phyloP scores from a whole-genome alignment of 2,113 vertebrate species.

The Oryzias melastigma region DNA sequence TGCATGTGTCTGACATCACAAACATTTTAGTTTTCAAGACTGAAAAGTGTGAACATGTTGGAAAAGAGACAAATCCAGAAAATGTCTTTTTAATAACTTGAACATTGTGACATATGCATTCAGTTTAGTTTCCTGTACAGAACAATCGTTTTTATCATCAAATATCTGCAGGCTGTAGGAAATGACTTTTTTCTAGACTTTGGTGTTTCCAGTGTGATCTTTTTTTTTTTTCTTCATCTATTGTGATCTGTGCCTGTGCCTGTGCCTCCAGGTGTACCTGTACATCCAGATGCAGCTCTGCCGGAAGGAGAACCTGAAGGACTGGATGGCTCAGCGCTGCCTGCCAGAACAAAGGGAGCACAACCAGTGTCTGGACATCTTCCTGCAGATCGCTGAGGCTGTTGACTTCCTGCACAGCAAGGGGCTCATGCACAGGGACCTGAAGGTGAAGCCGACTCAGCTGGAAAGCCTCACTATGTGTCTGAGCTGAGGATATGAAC shows the following conservation, averaged over 20 bases:
- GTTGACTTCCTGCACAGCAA: conserved; percentile 95
- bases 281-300: conserved; percentile 99
- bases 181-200: too few relatives aligned
- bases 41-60: too few relatives aligned
- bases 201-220: not conserved
- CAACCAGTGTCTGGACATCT: conserved; percentile 89
- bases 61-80: too few relatives aligned
- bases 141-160: too few relatives aligned
- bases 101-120: too few relatives aligned
- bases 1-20: too few relatives aligned
- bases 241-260: not conserved
- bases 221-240: not conserved
- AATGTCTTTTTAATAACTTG: too few relatives aligned
- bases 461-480: not conserved
- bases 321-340: conserved; percentile 93
- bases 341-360: conserved; percentile 85
- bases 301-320: conserved; percentile 96
- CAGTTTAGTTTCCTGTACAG: too few relatives aligned
- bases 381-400: conserved; percentile 95
- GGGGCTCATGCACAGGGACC: conserved; percentile 97
- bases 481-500: too few relatives aligned
- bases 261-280: conserved; percentile 82
- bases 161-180: too few relatives aligned
- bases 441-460: conserved; percentile 83
- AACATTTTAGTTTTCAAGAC: too few relatives aligned